Percentiles rank a stretch among this genome's conserved stretches.
Evolutionary conservation across 2,888 invertebrate genomes (phyloP).

Genomic region (Tenodera sinensis): DNA sequence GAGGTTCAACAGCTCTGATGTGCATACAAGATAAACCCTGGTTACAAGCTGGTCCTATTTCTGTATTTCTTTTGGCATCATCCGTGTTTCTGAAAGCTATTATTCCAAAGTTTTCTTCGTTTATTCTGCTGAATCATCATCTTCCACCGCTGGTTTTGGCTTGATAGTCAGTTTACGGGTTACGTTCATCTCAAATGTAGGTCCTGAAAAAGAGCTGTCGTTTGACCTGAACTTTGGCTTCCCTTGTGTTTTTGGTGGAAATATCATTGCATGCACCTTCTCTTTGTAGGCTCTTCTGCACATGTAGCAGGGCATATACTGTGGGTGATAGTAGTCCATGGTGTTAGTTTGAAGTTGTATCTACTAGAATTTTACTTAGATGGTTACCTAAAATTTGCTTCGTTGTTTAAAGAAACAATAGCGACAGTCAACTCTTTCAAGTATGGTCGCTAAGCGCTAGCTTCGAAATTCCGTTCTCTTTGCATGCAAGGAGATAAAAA

Average conservation of each 20-base stretch:
- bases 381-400: background rate
- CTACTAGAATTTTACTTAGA: too few relatives aligned
- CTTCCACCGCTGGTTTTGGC: background rate
- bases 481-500: too few relatives aligned
- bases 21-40: background rate
- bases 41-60: background rate
- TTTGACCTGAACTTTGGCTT: background rate
- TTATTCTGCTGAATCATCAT: background rate
- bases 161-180: background rate
- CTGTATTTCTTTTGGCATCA: background rate
- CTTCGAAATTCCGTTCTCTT: too few relatives aligned
- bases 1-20: too few relatives aligned
- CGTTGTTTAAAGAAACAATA: background rate
- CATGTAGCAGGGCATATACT: background rate
- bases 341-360: background rate
- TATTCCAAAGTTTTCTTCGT: background rate
- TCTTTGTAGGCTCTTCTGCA: background rate
- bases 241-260: background rate
- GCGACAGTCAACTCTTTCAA: background rate
- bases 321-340: background rate
- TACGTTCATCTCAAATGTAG: background rate
- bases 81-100: background rate
- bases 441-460: too few relatives aligned
- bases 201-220: background rate
- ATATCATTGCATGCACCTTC: too few relatives aligned